Conservation (phyloP, 2,797 vertebrate genomes). For the Channallabes apus region DNA sequence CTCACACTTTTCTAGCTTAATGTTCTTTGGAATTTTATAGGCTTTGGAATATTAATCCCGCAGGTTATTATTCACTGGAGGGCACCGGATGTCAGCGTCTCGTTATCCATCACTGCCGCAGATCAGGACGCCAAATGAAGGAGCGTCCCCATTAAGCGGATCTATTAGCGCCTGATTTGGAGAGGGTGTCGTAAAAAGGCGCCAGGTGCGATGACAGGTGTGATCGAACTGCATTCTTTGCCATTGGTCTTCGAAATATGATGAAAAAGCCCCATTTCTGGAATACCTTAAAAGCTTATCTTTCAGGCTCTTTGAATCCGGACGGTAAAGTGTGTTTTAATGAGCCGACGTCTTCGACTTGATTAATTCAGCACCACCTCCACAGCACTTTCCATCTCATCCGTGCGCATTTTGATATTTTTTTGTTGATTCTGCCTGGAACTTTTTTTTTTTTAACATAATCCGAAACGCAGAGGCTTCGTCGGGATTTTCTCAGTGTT, state of each 20-base stretch:
- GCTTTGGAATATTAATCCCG: constrained; percentile 60
- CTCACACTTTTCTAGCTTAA: constrained; percentile 50
- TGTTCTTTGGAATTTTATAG: constrained; percentile 55
- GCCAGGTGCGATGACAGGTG: constrained; percentile 30
- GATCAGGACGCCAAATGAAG: constrained; percentile 32
- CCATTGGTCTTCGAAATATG: not conserved
- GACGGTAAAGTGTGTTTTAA: constrained; percentile 7
- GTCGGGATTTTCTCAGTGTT: not conserved
- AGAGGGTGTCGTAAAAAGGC: not conserved
- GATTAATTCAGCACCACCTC: constrained; percentile 60
- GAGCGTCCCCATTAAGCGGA: constrained; percentile 15
- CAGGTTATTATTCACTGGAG: constrained; percentile 46
- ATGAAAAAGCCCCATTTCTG: not conserved
- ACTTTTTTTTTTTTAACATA: not conserved
- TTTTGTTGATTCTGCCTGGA: constrained; percentile 3
- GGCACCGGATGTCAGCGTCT: constrained; percentile 35
- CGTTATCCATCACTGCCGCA: constrained; percentile 20
- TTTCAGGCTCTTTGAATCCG: not conserved
- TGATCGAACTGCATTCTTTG: not conserved
- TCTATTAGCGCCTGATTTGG: constrained; percentile 26
- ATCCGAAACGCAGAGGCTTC: not conserved
- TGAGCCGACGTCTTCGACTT: not conserved
- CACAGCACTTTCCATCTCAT: not conserved
- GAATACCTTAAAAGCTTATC: not conserved
- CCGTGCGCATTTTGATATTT: not conserved